Base-by-base conservation (phyloP, 2,113 vertebrate genomes). In the Hyaena hyaena region DNA sequence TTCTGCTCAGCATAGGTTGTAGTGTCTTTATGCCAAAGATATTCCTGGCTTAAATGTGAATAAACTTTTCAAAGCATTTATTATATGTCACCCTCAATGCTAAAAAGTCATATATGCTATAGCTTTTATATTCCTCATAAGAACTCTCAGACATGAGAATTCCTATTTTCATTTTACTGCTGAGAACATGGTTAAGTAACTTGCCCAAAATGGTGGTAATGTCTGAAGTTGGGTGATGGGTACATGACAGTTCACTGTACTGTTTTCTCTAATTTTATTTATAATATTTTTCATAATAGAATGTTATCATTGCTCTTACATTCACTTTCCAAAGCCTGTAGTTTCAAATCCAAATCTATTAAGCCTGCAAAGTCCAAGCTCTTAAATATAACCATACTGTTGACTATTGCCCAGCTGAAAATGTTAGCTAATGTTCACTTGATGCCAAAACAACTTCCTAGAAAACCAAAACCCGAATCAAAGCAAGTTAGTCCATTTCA, bases 291-390 rank as follows among this genome's bases (percentile, higher is more conserved):
- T 92, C n/a, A 58, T 33, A 55, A 77, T 9, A n/a, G 4, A 76
- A 39, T 48, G 5, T 31, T 33, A 10, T 50, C 15, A 19, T 14
- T 35, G 39, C 50, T 61, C 63, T 58, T 69, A 17, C 1, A 66
- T 24, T 17, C 7, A 55, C 14, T 84, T 88, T 58, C 55, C 10
- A 8, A 68, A 90, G 12, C 1, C 68, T 84, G 10, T 45, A n/a
- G 73, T 85, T 96, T 97, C 74, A 76, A 95, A 39, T 4, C 12
- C 94, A 82, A 88, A 50, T n/a, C 50, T 19, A 26, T 89, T n/a
- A 12, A 19, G n/a, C 50, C 24, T 15, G 2, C 2, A 69, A 92
- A 93, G 14, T 9, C 73, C 43, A 84, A 76, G 26, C 7, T 83
- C 73, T 58, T 33, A 48, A 92, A 39, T 33, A 74, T 16, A 43